Evolutionary conservation across 2,888 invertebrate species (phyloP).

Genomic region (Thymelicus sylvestris): DNA sequence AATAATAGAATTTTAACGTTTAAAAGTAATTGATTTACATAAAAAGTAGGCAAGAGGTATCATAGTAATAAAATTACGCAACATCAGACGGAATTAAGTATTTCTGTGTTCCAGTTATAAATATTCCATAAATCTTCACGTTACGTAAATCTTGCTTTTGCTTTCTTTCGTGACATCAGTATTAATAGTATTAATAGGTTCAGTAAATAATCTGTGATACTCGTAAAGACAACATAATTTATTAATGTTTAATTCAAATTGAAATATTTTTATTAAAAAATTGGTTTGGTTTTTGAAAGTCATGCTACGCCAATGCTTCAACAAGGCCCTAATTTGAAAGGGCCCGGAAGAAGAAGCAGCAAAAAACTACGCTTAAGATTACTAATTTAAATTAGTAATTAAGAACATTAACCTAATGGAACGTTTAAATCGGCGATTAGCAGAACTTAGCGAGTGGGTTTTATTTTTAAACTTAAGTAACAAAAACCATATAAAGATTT

Average conservation of each 20-base stretch:
- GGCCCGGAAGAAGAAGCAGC: too few species aligned
- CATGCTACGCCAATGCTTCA: too few species aligned
- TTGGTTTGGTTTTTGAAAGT: too few species aligned
- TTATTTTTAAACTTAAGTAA: too few species aligned
- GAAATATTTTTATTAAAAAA: too few species aligned
- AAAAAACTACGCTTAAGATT: too few species aligned
- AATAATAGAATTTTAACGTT: neutral
- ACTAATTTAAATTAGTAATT: slow-evolving; percentile 1
- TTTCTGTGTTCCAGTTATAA: slow-evolving; percentile 28
- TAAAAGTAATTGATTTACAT: neutral
- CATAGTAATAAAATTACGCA: slow-evolving; percentile 5
- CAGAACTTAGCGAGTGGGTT: too few species aligned
- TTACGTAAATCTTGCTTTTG: slow-evolving; percentile 36
- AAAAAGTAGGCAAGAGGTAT: neutral
- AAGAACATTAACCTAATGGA: too few species aligned
- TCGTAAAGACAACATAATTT: neutral
- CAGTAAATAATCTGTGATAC: neutral
- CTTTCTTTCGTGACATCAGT: slow-evolving; percentile 1
- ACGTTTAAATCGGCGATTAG: too few species aligned
- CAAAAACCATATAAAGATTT: too few species aligned
- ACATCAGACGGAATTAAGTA: slow-evolving; percentile 30
- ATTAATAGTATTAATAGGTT: neutral
- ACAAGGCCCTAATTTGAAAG: too few species aligned
- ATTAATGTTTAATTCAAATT: too few species aligned
- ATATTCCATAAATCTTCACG: slow-evolving; percentile 35